These are phyloP conservation scores for Formicarius rufipectus DNA, from an alignment of 2,113 vertebrate species.

Conservation along the genomic window DNA sequence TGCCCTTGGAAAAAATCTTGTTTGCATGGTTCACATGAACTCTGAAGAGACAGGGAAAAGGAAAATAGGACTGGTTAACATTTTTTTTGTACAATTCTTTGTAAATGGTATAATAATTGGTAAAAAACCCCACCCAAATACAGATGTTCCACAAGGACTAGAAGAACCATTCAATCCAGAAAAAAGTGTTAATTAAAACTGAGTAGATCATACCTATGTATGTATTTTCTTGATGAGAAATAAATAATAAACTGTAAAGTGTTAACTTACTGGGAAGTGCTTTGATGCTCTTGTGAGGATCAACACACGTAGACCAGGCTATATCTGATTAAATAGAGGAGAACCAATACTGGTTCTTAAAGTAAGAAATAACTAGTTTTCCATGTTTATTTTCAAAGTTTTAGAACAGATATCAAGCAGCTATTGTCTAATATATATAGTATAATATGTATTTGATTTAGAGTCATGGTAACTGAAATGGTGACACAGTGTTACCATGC, in stretches of 20 bases:
- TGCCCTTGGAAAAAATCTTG: background rate
- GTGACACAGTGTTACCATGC: background rate
- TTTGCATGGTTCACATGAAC: background rate
- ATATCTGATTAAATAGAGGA: background rate
- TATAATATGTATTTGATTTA: background rate
- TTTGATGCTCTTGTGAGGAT: background rate
- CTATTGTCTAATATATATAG: background rate
- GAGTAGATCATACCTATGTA: background rate
- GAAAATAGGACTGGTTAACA: background rate
- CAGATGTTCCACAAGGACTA: background rate
- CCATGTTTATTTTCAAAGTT: background rate
- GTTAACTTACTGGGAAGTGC: background rate
- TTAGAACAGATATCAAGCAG: background rate
- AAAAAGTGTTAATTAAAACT: background rate
- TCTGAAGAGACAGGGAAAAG: background rate
- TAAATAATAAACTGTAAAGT: background rate
- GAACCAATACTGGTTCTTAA: background rate
- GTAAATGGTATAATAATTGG: background rate
- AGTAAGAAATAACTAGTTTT: background rate
- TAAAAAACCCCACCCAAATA: rapidly evolving
- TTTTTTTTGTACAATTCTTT: background rate
- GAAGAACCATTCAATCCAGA: background rate
- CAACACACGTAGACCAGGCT: background rate
- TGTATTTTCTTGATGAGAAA: background rate
- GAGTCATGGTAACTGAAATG: background rate